Base-by-base conservation (phyloP, 64 coral and sea anemone genomes). In the Pachyseris speciosa region DNA sequence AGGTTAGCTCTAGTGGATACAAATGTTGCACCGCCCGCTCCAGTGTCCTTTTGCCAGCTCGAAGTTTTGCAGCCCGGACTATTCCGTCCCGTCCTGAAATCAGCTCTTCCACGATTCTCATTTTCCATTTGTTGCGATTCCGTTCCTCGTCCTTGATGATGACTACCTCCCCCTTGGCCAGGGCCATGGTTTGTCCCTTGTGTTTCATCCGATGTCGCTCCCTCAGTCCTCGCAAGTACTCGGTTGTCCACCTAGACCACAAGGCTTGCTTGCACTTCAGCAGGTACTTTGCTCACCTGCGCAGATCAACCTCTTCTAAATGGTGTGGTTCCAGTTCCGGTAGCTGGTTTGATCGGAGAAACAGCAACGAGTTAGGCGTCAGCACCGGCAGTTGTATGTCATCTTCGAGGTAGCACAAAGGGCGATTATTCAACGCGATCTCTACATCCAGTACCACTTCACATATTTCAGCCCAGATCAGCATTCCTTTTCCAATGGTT, bases 401-500 rank as follows among this genome's bases (percentile, higher is more conserved):
- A 30, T 90, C 73, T 43, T 38, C 87, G 75, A 40, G 10, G 20
- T 19, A 88, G 37, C 29, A n/a, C n/a, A n/a, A n/a, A n/a, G 85
- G 70, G 39, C 86, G 31, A 36, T 77, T 77, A 37, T 89, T 89
- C 31, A 89, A 39, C 8, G 29, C 11, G 25, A 9, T 32, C 38
- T 89, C 86, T 2, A 75, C 72, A 66, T 89, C 86, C 5, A 75
- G 8, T 1, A 89, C 12, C 2, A 63, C 86, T 61, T 89, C 68
- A n/a, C n/a, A n/a, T 13, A 89, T 69, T 0, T 75, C 86, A 36
- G 64, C 24, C 26, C 20, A 89, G 11, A 5, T 77, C 3, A 76
- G 52, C 10, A 61, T 32, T 2, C 43, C 40, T 13, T 27, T 76
- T 8, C 86, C 86, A 60, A 77, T 65, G 7, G 28, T 22, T 33